These are phyloP conservation scores for Entelurus aequoreus DNA, from an alignment of 2,113 vertebrate genomes.

Conservation along the genomic window DNA sequence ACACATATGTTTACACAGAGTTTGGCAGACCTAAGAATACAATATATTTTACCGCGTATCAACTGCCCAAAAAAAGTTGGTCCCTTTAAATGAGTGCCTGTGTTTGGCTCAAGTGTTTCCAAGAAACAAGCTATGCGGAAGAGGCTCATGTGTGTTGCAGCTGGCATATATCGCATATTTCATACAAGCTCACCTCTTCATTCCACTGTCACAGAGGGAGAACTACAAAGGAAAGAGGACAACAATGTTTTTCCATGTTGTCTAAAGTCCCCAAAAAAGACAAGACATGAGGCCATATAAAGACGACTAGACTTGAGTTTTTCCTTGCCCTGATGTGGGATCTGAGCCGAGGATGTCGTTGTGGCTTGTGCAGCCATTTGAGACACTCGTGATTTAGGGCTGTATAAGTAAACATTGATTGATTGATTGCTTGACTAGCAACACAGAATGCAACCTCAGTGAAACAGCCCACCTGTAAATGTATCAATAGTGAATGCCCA, in stretches of 20 bases:
- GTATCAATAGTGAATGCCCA: slow-evolving; percentile 21
- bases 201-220: slow-evolving; percentile 34
- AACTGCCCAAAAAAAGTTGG: slow-evolving; percentile 44
- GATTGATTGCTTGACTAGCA: not conserved
- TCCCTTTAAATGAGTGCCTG: slow-evolving; percentile 55
- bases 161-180: slow-evolving; percentile 55
- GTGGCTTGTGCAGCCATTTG: no score
- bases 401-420: no score
- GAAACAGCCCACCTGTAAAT: slow-evolving; percentile 37
- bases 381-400: no score
- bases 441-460: slow-evolving; percentile 13
- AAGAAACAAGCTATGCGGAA: slow-evolving; percentile 49
- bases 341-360: no score
- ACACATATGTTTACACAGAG: no score
- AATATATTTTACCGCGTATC: slow-evolving; percentile 51
- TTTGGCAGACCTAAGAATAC: not conserved
- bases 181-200: slow-evolving; percentile 49
- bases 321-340: no score
- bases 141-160: slow-evolving; percentile 32
- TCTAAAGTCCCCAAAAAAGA: slow-evolving; percentile 22
- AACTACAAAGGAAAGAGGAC: slow-evolving; percentile 23
- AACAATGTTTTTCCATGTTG: slow-evolving; percentile 29
- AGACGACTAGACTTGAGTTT: no score
- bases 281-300: slow-evolving; percentile 15
- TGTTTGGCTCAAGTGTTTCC: slow-evolving; percentile 53